Evolutionary conservation across 2,113 vertebrate genomes (phyloP).

Genomic region (Alaudala cheleensis): DNA sequence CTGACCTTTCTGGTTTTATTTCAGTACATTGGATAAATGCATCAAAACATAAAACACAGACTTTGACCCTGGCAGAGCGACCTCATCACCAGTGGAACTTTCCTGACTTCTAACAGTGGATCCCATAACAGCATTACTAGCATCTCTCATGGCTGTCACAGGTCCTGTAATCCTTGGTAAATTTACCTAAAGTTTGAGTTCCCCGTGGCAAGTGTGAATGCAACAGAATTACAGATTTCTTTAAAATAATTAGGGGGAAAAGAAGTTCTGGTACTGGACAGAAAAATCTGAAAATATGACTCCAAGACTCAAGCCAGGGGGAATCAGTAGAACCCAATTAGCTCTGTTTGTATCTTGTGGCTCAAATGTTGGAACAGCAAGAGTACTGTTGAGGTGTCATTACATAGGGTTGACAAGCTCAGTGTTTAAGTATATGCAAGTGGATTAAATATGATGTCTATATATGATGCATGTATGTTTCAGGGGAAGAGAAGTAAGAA

Average conservation of each 20-base stretch:
- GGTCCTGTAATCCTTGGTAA: background rate
- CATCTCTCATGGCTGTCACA: background rate
- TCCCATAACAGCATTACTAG: background rate
- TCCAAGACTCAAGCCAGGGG: background rate
- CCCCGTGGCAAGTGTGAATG: background rate
- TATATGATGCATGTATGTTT: background rate
- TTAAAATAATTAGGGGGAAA: background rate
- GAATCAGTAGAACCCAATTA: background rate
- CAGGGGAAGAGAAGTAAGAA: background rate
- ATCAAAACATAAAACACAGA: background rate
- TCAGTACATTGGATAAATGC: background rate
- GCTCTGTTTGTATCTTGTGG: background rate
- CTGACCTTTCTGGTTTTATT: background rate
- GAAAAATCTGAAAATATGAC: background rate
- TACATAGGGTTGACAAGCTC: background rate
- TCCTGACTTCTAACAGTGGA: background rate
- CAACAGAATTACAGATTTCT: background rate
- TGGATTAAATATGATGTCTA: background rate
- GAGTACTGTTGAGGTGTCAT: background rate
- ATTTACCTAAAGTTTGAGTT: background rate
- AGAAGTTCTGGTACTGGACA: background rate
- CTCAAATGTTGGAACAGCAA: background rate
- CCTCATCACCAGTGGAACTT: background rate
- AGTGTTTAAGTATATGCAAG: background rate
- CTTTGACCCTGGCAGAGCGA: background rate